phyloP scores from a whole-genome alignment of 2,888 invertebrate species.

The Melipona beecheii region DNA sequence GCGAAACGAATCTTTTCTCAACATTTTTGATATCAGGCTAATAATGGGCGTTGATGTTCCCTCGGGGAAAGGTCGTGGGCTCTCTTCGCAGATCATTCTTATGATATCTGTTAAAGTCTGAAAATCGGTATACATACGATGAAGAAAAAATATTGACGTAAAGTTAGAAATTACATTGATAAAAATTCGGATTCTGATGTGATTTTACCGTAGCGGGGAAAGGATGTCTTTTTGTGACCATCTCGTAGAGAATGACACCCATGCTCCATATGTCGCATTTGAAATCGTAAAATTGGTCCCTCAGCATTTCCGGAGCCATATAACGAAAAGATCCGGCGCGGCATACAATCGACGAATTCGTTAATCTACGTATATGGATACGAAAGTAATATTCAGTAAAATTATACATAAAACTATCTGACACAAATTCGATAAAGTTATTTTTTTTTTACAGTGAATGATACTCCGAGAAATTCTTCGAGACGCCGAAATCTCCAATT shows the following conservation, averaged over 20 bases:
- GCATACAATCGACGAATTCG: constrained; percentile 18
- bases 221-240: constrained; percentile 82
- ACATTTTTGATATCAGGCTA: constrained; percentile 77
- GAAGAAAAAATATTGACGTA: too few relatives aligned
- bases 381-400: neutral
- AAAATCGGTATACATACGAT: constrained; percentile 14
- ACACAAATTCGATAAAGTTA: neutral
- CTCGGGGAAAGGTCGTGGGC: constrained; percentile 62
- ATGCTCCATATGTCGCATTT: constrained; percentile 95
- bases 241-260: constrained; percentile 93
- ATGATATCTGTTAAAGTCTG: constrained; percentile 71
- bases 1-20: constrained; percentile 69
- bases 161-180: neutral
- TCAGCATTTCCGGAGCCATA: constrained; percentile 93
- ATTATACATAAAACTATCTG: neutral
- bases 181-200: neutral
- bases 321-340: constrained; percentile 86
- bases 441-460: constrained; percentile 1
- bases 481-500: constrained; percentile 94
- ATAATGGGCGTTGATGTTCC: constrained; percentile 63
- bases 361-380: constrained; percentile 1
- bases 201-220: constrained; percentile 74
- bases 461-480: constrained; percentile 86
- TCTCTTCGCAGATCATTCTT: constrained; percentile 60
- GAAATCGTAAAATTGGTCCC: constrained; percentile 90